Percentiles rank a stretch among this genome's conserved stretches.
Conservation (phyloP, 2,888 invertebrate species). For the Acholoe squamosa region DNA sequence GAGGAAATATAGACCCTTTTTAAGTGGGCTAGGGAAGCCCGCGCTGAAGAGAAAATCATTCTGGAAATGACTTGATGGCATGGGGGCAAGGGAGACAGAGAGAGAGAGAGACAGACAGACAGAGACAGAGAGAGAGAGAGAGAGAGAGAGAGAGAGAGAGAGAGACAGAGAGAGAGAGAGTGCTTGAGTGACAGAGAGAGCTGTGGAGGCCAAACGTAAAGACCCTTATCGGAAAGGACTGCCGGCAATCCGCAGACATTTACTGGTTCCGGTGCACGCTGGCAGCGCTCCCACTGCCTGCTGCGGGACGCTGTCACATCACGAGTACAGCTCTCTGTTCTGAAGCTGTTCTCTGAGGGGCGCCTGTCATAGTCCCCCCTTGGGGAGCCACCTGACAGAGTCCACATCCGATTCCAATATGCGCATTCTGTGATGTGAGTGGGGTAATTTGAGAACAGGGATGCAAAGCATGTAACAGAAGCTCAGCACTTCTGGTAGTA, state of each 20-base stretch:
- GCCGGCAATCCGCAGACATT: background rate
- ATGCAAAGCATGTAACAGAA: too few relatives aligned
- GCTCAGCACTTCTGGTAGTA: too few relatives aligned
- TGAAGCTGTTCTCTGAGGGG: background rate
- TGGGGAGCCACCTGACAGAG: background rate
- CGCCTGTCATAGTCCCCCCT: background rate
- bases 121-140: too few relatives aligned
- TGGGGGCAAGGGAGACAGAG: background rate
- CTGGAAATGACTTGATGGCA: too few relatives aligned
- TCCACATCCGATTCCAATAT: background rate
- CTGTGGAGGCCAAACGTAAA: background rate
- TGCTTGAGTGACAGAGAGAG: too few relatives aligned
- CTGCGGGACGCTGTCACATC: constrained; percentile 21
- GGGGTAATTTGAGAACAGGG: background rate
- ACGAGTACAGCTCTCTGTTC: background rate
- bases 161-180: too few relatives aligned
- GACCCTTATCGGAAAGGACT: background rate
- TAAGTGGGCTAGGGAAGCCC: too few relatives aligned
- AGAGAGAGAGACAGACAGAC: too few relatives aligned
- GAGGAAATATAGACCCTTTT: too few relatives aligned
- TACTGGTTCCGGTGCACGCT: background rate
- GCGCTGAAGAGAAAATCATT: too few relatives aligned
- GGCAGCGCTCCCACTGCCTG: background rate
- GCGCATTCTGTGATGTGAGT: background rate
- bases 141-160: too few relatives aligned